A percentile compares a stretch with the other conserved stretches of the same genome.
These are phyloP conservation scores for Sussaba pulchella DNA, from an alignment of 2,888 invertebrate species.

Conservation along the genomic window DNA sequence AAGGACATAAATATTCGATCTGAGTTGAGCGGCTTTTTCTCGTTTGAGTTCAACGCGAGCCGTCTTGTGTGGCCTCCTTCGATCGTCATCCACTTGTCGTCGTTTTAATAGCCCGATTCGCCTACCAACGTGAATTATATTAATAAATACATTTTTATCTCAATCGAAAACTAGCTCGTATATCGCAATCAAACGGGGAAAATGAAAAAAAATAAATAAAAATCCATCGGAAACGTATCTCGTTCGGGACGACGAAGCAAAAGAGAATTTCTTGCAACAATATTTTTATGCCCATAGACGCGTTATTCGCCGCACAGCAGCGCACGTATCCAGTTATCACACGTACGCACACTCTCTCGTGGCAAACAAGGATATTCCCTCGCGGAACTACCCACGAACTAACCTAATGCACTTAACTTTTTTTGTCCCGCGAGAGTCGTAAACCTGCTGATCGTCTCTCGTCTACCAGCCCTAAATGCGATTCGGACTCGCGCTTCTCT, in stretches of 20 bases:
- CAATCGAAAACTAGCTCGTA: conserved; percentile 57
- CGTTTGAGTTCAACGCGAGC: no score
- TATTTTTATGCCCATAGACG: conserved; percentile 47
- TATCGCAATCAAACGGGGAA: conserved; percentile 50
- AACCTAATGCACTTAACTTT: conserved; percentile 65
- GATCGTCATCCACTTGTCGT: conserved; percentile 53
- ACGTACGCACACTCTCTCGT: no score
- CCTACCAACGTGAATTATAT: conserved; percentile 36
- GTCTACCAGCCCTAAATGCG: conserved; percentile 18
- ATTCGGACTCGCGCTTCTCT: conserved; percentile 21
- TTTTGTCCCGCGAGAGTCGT: conserved; percentile 57
- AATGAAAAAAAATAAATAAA: conserved; percentile 27
- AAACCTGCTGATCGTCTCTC: conserved; percentile 51
- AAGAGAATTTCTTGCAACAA: conserved; percentile 43
- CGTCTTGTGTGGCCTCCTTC: no score
- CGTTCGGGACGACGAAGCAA: conserved; percentile 4
- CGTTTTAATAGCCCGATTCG: conserved; percentile 31
- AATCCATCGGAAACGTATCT: conserved; percentile 13
- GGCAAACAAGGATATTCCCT: conserved; percentile 34
- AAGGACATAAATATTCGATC: no score
- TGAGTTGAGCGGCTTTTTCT: no score
- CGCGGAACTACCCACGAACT: conserved; percentile 57
- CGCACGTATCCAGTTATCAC: conserved; percentile 12
- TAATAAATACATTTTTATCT: conserved; percentile 44
- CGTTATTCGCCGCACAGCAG: conserved; percentile 44